A percentile compares a stretch with the other conserved stretches of the same genome.
Evolutionary conservation across 2,113 vertebrate genomes (phyloP).

Genomic region (Neotragus pygmaeus): DNA sequence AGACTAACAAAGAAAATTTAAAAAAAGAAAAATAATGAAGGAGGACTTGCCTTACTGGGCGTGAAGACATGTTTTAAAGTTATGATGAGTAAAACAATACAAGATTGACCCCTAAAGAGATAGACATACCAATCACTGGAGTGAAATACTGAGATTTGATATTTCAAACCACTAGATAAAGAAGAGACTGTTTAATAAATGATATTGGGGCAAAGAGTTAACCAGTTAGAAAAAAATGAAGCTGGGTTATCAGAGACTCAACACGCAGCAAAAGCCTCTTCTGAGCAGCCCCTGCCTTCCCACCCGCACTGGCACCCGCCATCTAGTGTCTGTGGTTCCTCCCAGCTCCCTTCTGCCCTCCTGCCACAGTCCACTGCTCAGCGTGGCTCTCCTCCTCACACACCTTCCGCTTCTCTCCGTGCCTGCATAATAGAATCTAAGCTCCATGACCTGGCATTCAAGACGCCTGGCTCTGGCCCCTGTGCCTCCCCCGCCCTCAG

Average conservation of each 20-base stretch:
- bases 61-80: neutral
- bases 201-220: neutral
- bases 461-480: fast-evolving
- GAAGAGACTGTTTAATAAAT: neutral
- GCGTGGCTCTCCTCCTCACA: neutral
- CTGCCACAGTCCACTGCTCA: neutral
- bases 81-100: neutral
- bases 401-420: neutral
- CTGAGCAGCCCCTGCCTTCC: neutral
- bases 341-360: neutral
- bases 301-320: fast-evolving
- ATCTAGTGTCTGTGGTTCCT: neutral
- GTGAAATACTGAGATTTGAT: neutral
- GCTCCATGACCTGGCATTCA: neutral
- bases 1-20: neutral
- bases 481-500: fast-evolving
- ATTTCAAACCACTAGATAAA: neutral
- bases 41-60: neutral
- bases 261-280: neutral
- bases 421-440: neutral
- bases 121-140: neutral
- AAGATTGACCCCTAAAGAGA: neutral
- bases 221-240: neutral
- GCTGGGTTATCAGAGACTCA: neutral
- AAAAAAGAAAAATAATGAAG: neutral